Evolutionary conservation across 2,113 vertebrate species (phyloP).

Genomic region (Nematolebias whitei): DNA sequence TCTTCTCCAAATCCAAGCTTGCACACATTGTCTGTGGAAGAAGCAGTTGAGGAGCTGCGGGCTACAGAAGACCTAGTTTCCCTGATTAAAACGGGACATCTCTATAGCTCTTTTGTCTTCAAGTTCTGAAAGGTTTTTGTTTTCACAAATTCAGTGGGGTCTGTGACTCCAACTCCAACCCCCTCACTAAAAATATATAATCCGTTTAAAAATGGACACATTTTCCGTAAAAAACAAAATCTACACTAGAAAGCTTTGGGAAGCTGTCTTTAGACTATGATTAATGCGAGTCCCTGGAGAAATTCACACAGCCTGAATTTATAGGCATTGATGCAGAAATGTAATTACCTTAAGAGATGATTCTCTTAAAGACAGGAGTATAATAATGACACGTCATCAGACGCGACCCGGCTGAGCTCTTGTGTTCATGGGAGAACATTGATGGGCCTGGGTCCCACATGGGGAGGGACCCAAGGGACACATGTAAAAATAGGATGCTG

Average conservation of each 20-base stretch:
- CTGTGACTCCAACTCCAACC: constrained; percentile 24
- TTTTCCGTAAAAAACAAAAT: background rate
- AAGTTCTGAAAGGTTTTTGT: constrained; percentile 37
- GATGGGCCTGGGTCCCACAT: constrained; percentile 65
- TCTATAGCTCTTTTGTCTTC: constrained; percentile 55
- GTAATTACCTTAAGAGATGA: constrained; percentile 83
- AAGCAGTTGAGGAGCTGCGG: constrained; percentile 70
- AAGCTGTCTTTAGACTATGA: constrained; percentile 47
- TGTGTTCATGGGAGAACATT: constrained; percentile 51
- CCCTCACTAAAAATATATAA: constrained; percentile 6
- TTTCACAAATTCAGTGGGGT: constrained; percentile 24
- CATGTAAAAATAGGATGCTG: constrained; percentile 35
- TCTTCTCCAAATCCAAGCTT: constrained; percentile 66
- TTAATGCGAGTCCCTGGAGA: constrained; percentile 70
- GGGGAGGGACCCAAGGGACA: constrained; percentile 54
- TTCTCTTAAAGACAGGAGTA: constrained; percentile 73
- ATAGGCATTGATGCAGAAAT: constrained; percentile 81
- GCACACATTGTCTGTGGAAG: constrained; percentile 71
- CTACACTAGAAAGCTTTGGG: background rate
- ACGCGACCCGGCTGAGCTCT: constrained; percentile 49
- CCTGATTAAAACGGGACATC: constrained; percentile 73
- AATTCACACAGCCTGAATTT: constrained; percentile 65
- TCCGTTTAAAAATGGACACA: background rate
- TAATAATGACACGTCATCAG: constrained; percentile 64
- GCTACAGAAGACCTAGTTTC: constrained; percentile 82